Base-by-base conservation (phyloP, 2,888 invertebrate species). In the Hecatera dysodea region DNA sequence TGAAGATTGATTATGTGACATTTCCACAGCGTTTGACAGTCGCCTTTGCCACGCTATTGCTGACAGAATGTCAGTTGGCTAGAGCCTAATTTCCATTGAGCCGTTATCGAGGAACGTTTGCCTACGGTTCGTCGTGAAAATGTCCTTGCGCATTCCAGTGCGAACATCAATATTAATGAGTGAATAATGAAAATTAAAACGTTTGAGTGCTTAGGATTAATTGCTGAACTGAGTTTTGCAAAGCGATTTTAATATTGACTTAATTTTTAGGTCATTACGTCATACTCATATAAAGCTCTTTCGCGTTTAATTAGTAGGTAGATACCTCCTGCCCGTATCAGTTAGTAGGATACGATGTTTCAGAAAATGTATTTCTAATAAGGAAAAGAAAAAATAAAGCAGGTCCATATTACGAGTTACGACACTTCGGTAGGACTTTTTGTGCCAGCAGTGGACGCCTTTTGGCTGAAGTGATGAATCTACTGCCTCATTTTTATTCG, bases 121-220 rank as follows among this genome's bases (percentile, higher is more conserved):
- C 46, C 24, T 55, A 61, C 29, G 2, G 12, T 50, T 46, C 27
- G 11, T 42, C 29, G 63, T 57, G 57, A 50, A 67, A 61, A 71
- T 67, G 73, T 72, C 80, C 83, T 84, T 77, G 74, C 52, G 63
- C 69, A 82, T 83, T 72, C 80, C 65, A 64, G 2, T 42, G 46
- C 62, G 33, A 67, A 48, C 56, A 75, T 82, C 80, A 79, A 84
- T 82, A 82, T 82, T 77, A 63, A 84, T 82, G 52, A 80, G 33
- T 33, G 73, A 75, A 75, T 65, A 74, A 71, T 76, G 68, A 62
- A 76, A 79, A 84, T 74, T 76, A 48, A 68, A 74, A 67, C 69
- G 60, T 63, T 69, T 52, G 22, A 53, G 29, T 63, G 55, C 55
- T 75, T 67, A 67, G 56, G 39, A 65, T 69, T 82, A 69, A 83